A percentile compares a stretch with the other conserved stretches of the same genome.
Conservation (phyloP, 2,113 vertebrate genomes). For the Microtus oregoni region DNA sequence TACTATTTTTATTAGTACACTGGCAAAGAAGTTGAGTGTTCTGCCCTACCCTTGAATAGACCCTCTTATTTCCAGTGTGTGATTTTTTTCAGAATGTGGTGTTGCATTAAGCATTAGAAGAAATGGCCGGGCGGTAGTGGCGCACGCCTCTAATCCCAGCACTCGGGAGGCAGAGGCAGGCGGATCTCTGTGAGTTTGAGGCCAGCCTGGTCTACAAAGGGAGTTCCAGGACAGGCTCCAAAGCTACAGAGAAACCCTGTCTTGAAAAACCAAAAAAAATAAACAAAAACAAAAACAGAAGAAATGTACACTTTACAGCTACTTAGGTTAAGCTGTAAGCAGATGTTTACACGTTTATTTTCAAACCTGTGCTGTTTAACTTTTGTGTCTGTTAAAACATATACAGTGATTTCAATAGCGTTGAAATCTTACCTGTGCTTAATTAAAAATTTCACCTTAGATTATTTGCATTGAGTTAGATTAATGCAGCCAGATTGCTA, state of each 20-base stretch:
- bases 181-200: no score
- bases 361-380: not conserved
- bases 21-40: not conserved
- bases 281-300: not conserved
- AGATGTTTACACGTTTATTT: not conserved
- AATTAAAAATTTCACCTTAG: slow-evolving; percentile 51
- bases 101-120: not conserved
- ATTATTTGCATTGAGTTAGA: slow-evolving; percentile 57
- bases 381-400: not conserved
- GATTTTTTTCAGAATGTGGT: slow-evolving; percentile 14
- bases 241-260: no score
- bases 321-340: not conserved
- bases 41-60: not conserved
- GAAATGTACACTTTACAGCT: slow-evolving; percentile 9
- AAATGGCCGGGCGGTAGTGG: not conserved
- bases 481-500: slow-evolving; percentile 23
- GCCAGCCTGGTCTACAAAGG: no score
- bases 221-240: no score
- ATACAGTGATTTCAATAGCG: not conserved
- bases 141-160: no score
- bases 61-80: not conserved
- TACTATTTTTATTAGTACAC: slow-evolving; percentile 11
- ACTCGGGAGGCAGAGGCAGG: no score
- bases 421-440: not conserved
- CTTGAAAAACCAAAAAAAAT: no score